phyloP scores from a whole-genome alignment of 2,113 vertebrate species.

The Ceyx cyanopectus region DNA sequence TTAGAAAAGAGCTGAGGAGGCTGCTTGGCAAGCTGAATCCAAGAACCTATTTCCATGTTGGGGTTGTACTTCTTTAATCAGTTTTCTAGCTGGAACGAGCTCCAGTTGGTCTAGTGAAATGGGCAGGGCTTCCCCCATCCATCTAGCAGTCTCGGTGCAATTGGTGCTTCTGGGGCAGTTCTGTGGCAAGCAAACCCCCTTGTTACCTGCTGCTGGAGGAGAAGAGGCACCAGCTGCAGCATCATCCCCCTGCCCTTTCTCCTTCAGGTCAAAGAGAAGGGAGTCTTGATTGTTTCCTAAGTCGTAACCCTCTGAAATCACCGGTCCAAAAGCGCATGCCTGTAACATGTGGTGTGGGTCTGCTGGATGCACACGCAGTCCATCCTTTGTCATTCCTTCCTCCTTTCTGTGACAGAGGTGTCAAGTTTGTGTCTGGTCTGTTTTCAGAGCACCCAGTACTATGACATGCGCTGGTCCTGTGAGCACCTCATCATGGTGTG shows the following conservation, averaged over 20 bases:
- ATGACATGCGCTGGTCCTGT: conserved; percentile 99
- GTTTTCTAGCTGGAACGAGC: background rate
- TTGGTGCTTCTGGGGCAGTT: background rate
- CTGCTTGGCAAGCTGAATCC: conserved; percentile 24
- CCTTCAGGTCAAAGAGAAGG: conserved; percentile 46
- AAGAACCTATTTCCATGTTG: background rate
- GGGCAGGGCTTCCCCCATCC: background rate
- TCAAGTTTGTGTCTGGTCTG: conserved; percentile 58
- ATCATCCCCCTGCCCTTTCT: conserved; percentile 14
- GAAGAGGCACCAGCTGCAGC: conserved; percentile 11
- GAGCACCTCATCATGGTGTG: conserved; percentile 99
- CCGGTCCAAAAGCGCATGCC: conserved; percentile 71
- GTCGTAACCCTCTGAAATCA: conserved; percentile 44
- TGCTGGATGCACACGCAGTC: conserved; percentile 56
- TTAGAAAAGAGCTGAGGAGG: conserved; percentile 7
- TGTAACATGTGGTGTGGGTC: conserved; percentile 71
- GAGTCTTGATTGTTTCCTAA: conserved; percentile 31
- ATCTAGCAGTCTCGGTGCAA: background rate
- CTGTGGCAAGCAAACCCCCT: background rate
- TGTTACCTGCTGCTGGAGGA: conserved; percentile 9
- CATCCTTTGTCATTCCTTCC: conserved; percentile 14
- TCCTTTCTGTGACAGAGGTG: background rate
- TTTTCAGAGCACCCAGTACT: conserved; percentile 97
- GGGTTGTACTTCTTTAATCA: background rate
- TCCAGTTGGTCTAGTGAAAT: background rate